Evolutionary conservation across 2,797 vertebrate species (phyloP).

Genomic region (Propithecus deckenii): DNA sequence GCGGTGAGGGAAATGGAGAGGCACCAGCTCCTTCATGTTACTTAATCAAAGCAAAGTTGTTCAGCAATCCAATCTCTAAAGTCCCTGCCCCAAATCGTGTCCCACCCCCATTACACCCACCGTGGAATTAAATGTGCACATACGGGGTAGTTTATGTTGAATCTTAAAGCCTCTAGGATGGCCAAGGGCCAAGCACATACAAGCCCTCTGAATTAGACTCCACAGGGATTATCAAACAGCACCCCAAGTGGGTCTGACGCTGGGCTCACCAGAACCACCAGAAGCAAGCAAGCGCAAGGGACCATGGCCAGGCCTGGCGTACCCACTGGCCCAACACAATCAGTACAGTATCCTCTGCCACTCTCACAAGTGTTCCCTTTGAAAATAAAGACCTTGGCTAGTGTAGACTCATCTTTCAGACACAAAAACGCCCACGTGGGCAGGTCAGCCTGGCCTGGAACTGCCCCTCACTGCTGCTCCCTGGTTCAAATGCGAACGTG

Average conservation of each 20-base stretch:
- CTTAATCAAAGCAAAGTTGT: not conserved
- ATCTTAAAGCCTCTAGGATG: not conserved
- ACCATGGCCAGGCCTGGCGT: fast-evolving
- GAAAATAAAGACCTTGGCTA: not conserved
- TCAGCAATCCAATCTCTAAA: fast-evolving
- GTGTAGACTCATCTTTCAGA: not conserved
- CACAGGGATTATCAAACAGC: not conserved
- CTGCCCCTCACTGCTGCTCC: fast-evolving
- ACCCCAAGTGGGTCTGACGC: not conserved
- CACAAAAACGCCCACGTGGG: not conserved
- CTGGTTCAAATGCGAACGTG: not conserved
- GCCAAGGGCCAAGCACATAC: fast-evolving
- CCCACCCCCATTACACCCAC: no score
- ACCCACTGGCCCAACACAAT: not conserved
- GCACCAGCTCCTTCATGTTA: not conserved
- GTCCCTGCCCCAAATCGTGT: not conserved
- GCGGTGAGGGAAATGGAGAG: not conserved
- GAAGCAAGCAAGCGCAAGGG: not conserved
- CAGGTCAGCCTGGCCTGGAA: not conserved
- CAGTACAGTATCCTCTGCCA: not conserved
- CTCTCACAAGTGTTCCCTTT: not conserved
- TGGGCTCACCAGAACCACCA: not conserved
- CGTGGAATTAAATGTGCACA: not conserved
- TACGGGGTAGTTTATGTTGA: fast-evolving
- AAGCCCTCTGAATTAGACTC: not conserved